A percentile compares a stretch with the other conserved stretches of the same genome.
Conservation (phyloP, 2,888 invertebrate species). For the Epinotia demarniana region DNA sequence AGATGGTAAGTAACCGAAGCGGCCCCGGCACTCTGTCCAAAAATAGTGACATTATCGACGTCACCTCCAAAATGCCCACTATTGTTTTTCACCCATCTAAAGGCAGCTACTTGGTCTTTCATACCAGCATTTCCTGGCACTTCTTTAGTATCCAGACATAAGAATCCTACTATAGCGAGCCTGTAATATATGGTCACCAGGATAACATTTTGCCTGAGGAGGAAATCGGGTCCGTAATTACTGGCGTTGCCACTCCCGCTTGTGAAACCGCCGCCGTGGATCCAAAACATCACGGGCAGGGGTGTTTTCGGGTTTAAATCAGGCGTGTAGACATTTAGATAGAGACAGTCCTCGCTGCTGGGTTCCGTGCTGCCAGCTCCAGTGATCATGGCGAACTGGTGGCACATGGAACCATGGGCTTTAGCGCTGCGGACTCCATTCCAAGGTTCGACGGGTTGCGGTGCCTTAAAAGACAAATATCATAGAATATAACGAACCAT, state of each 20-base stretch:
- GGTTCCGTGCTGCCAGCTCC: constrained; percentile 26
- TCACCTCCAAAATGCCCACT: constrained; percentile 57
- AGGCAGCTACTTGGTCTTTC: constrained; percentile 59
- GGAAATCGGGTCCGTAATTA: constrained; percentile 56
- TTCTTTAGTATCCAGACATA: constrained; percentile 56
- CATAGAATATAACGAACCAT: no score
- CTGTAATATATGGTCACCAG: constrained; percentile 58
- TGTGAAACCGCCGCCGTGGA: constrained; percentile 55
- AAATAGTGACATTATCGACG: constrained; percentile 58
- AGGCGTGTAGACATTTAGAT: constrained; percentile 60
- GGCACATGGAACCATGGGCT: constrained; percentile 54
- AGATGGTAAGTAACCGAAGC: constrained; percentile 48
- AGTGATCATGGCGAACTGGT: constrained; percentile 51
- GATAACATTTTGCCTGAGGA: constrained; percentile 55
- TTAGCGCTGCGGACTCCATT: constrained; percentile 59
- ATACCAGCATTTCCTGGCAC: constrained; percentile 60
- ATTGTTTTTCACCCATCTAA: constrained; percentile 56
- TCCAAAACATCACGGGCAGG: constrained; percentile 56
- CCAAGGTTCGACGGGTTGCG: constrained; percentile 59
- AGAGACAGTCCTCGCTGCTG: constrained; percentile 60
- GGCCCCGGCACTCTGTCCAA: constrained; percentile 54
- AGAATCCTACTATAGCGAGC: constrained; percentile 57
- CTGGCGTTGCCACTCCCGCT: constrained; percentile 55
- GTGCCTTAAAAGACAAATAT: constrained; percentile 53
- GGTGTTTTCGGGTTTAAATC: constrained; percentile 49